Percentiles rank a stretch among this genome's conserved stretches.
Evolutionary conservation across 2,797 vertebrate genomes (phyloP).

Genomic region (Jordanella pulchra): DNA sequence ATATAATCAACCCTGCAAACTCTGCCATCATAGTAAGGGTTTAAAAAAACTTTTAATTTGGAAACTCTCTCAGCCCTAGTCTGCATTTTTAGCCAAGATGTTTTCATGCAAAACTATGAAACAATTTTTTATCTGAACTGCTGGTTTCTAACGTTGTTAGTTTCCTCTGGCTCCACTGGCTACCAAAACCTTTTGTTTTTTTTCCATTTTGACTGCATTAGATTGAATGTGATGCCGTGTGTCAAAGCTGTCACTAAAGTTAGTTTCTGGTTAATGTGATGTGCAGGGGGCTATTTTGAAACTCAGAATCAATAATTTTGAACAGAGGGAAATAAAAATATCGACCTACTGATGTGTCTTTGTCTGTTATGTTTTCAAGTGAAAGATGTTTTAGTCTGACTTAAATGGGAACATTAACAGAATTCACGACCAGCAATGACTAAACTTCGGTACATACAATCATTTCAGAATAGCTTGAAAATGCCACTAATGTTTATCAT

Average conservation of each 20-base stretch:
- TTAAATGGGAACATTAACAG: slow-evolving; percentile 31
- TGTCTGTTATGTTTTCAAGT: slow-evolving; percentile 41
- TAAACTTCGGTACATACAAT: slow-evolving; percentile 4
- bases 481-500: neutral
- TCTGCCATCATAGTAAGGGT: neutral
- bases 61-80: neutral
- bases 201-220: slow-evolving; percentile 13
- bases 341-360: slow-evolving; percentile 5
- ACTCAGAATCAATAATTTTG: slow-evolving; percentile 50
- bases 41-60: too few species aligned
- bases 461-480: slow-evolving; percentile 16
- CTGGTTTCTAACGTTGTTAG: too few species aligned
- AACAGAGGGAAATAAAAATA: slow-evolving; percentile 30
- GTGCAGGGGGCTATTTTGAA: slow-evolving; percentile 46
- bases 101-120: neutral
- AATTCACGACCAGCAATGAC: slow-evolving; percentile 21
- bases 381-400: slow-evolving; percentile 23
- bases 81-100: neutral
- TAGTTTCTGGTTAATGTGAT: slow-evolving; percentile 31
- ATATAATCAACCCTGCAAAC: neutral
- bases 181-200: slow-evolving; percentile 13
- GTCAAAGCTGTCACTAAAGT: slow-evolving; percentile 49
- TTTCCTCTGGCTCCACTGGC: too few species aligned
- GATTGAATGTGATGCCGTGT: slow-evolving; percentile 30
- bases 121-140: neutral